Conservation (phyloP, 2,113 vertebrate genomes). For the Amblyornis subalaris region DNA sequence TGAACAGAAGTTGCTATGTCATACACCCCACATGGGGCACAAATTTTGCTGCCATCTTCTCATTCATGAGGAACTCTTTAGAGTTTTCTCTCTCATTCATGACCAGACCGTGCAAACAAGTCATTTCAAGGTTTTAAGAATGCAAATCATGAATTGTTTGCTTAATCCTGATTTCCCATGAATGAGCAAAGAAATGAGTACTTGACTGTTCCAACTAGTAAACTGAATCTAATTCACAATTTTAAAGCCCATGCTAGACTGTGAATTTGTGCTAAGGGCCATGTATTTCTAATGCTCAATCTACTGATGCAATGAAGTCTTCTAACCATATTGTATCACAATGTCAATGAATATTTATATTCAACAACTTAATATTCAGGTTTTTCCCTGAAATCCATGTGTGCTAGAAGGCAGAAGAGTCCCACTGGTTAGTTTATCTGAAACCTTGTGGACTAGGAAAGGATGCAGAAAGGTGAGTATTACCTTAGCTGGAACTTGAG, state of each 20-base stretch:
- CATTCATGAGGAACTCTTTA: background rate
- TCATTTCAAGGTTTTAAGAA: background rate
- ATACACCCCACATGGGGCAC: accelerated
- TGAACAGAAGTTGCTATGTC: background rate
- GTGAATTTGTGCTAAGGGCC: background rate
- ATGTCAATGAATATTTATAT: background rate
- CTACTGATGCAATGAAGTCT: background rate
- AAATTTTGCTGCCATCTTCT: background rate
- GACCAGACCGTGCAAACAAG: background rate
- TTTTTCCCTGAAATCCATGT: background rate
- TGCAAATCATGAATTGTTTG: background rate
- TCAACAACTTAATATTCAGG: background rate
- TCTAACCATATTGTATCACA: background rate
- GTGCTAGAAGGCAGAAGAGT: background rate
- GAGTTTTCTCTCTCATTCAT: background rate
- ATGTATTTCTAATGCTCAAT: background rate
- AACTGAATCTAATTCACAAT: background rate
- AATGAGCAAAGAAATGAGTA: background rate
- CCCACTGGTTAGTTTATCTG: background rate
- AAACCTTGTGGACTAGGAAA: background rate
- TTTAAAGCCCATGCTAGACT: background rate
- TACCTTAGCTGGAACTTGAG: slow-evolving; percentile 86
- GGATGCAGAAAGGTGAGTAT: background rate
- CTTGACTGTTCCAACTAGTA: background rate
- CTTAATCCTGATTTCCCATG: background rate